Evolutionary conservation across 2,888 invertebrate genomes (phyloP), one percentile per base, ranked within the genome.

Genomic region (Zaprionus lineosus): DNA sequence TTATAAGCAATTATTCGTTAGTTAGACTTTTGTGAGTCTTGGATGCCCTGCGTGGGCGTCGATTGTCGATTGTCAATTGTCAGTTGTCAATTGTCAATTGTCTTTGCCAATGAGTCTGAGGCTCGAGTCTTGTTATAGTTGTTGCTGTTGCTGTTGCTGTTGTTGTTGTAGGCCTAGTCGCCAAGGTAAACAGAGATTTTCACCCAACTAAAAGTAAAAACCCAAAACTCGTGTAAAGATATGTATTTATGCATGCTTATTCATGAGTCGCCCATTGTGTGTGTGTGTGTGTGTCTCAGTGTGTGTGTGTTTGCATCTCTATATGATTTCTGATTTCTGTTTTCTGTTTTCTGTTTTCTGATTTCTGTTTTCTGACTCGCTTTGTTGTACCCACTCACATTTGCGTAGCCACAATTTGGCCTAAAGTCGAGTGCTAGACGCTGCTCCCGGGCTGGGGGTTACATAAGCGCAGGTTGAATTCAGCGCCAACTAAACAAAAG

Each of bases 211-310:
- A 21, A 33, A 18, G 11, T 28, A 64, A 65, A 64, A 66, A 33
- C 41, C 51, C 50, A 47, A 53, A 52, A 47, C 11, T 62, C 9
- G 24, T 48, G 44, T 9, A 57, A 66, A 43, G 36, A 59, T 73
- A 67, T 73, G 60, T 56, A 70, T 74, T 71, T 74, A 57, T 64
- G 70, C 69, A 76, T 76, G 78, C 82, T 76, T 84, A 76, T 76
- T 84, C 78, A 76, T 84, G 70, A 77, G 46, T 48, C n/a, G n/a
- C n/a, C 15, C 15, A 31, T 41, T 57, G 40, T 55, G 39, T 19
- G 52, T 26, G n/a, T 26, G n/a, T 26, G 2, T 26, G 26, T 8
- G 7, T 26, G 5, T 19, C 3, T 19, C n/a, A 8, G 26, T n/a
- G n/a, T 26, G n/a, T 26, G 3, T 26, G n/a, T 6, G 29, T 7